Conservation (phyloP, 2,113 vertebrate species). For the Trochalopteron elliotii region DNA sequence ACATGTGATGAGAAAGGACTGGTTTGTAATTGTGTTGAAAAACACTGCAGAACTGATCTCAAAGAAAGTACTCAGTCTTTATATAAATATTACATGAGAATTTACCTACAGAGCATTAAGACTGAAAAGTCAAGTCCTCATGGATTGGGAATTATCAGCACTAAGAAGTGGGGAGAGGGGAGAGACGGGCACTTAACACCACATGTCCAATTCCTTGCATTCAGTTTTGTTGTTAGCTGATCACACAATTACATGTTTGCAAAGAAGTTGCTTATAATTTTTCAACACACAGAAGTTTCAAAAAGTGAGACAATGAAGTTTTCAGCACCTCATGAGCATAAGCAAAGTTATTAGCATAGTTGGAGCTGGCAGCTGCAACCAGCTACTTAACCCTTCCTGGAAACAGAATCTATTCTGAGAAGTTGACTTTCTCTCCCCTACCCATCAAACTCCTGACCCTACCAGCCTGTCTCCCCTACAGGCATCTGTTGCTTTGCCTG, state of each 20-base stretch:
- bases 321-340: background rate
- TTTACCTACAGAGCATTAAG: background rate
- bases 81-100: background rate
- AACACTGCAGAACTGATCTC: background rate
- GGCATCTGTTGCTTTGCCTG: background rate
- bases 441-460: background rate
- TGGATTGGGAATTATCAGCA: background rate
- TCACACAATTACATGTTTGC: background rate
- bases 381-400: background rate
- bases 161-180: background rate
- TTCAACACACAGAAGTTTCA: background rate
- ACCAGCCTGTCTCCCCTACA: background rate
- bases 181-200: accelerated
- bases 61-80: background rate
- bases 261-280: background rate
- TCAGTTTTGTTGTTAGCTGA: background rate
- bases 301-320: background rate
- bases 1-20: background rate
- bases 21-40: background rate
- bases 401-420: background rate
- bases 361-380: background rate
- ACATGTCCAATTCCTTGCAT: background rate
- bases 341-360: background rate
- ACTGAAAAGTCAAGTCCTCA: background rate
- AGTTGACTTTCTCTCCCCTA: background rate